These are phyloP conservation scores for Athalia cordata DNA, from an alignment of 2,888 invertebrate species.

Conservation along the genomic window DNA sequence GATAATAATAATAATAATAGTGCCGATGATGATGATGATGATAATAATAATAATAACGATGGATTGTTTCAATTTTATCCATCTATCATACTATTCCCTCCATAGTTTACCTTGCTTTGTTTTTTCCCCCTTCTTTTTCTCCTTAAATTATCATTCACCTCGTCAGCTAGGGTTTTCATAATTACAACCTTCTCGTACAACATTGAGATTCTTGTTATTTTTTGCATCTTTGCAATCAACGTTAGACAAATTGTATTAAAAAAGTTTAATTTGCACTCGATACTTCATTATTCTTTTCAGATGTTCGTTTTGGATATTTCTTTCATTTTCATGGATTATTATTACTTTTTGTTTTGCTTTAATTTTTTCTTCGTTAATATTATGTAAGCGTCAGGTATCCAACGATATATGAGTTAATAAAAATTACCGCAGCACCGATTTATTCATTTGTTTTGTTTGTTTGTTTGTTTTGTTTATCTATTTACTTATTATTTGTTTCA, in stretches of 20 bases:
- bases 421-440: neutral
- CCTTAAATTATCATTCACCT: too few species aligned
- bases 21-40: neutral
- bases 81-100: neutral
- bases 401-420: too few species aligned
- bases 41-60: neutral
- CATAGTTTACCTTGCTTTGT: too few species aligned
- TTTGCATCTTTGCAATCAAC: too few species aligned
- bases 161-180: too few species aligned
- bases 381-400: too few species aligned
- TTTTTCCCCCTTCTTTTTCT: too few species aligned
- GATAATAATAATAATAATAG: conserved; percentile 4
- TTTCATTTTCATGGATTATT: neutral
- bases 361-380: neutral
- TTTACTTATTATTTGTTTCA: neutral
- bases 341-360: neutral
- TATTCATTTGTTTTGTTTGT: neutral
- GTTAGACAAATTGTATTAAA: too few species aligned
- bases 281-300: neutral
- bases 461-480: neutral
- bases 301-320: neutral
- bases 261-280: too few species aligned
- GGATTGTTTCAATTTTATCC: neutral
- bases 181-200: too few species aligned
- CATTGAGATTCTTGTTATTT: too few species aligned